phyloP scores from a whole-genome alignment of 2,113 vertebrate genomes.

The Recurvirostra avosetta region DNA sequence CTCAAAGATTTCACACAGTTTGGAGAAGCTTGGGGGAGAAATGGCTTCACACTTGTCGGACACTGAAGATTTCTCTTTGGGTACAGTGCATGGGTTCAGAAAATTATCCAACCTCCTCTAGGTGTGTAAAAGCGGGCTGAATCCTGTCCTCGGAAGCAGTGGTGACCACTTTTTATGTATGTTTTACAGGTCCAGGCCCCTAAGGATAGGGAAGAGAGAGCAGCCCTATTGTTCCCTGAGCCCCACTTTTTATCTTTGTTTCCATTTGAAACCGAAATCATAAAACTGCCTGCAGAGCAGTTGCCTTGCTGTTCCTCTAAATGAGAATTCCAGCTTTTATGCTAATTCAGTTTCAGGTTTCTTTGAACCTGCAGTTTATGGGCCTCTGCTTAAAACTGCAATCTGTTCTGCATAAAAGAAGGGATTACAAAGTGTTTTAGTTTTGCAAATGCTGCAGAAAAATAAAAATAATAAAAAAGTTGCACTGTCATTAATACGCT shows the following conservation, averaged over 20 bases:
- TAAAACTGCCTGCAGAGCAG: slow-evolving; percentile 73
- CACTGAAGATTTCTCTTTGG: neutral
- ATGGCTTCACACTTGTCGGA: neutral
- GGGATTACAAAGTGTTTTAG: slow-evolving; percentile 71
- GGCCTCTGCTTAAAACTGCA: slow-evolving; percentile 75
- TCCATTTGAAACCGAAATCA: slow-evolving; percentile 71
- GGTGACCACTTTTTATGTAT: neutral
- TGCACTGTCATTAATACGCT: slow-evolving; percentile 61
- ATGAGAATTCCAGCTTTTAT: slow-evolving; percentile 82
- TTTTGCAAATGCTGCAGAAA: slow-evolving; percentile 72
- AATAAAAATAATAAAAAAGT: slow-evolving; percentile 64
- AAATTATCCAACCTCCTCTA: neutral
- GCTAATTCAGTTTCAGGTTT: slow-evolving; percentile 78
- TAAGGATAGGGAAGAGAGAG: neutral
- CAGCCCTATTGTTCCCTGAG: slow-evolving; percentile 18
- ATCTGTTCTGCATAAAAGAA: slow-evolving; percentile 81
- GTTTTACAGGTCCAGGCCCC: slow-evolving; percentile 1
- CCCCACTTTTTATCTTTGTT: slow-evolving; percentile 68
- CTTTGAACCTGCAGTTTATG: slow-evolving; percentile 80
- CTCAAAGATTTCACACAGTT: neutral
- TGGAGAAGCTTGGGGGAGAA: neutral
- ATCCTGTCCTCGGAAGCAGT: neutral
- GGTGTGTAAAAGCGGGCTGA: neutral
- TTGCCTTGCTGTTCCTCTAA: slow-evolving; percentile 73
- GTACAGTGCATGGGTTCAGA: neutral